Evolutionary conservation across 2,113 vertebrate species (phyloP), one percentile per base, ranked within the genome.

Genomic region (Redunca redunca): DNA sequence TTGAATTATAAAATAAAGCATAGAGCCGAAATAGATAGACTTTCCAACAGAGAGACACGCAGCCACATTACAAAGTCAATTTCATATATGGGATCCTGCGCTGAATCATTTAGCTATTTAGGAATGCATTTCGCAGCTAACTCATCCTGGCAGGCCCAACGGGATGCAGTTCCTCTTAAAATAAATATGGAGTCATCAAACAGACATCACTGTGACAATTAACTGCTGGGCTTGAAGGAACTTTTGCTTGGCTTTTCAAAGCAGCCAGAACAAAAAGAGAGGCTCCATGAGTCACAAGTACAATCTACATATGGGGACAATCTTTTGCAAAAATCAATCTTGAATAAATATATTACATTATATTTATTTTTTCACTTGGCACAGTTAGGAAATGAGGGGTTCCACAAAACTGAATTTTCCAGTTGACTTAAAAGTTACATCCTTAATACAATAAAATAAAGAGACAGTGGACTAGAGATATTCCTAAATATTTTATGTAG

Each of bases 101-200:
- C 95, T 97, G 98, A 98, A 97, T 98, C 97, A 93, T 97, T 98
- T 97, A 97, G 97, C 97, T 98, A 96, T 97, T 97, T 98, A 97
- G 89, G 95, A 98, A 98, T 93, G 80, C 89, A 53, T 96, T 97
- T 97, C 30, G 6, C 96, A 97, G 97, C 97, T 97, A 98, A 98
- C 97, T 97, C 97, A 97, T 94, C 93, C 95, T 98, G 97, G 97
- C 97, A 97, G 98, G 93, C 97, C 97, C 97, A 97, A 93, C 57
- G 96, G 96, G 95, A 96, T 58, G 33, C 82, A 74, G 95, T n/a
- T 97, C 86, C 91, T 97, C 98, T 97, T 98, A 98, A 98, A 98
- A 98, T 97, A 98, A 98, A 98, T 96, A 98, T 97, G 96, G 91
- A 98, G 93, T 95, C 98, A 97, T 98, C 98, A 97, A 97, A 95